Base-by-base conservation (phyloP, 2,113 vertebrate species). In the Chaetodon trifascialis region DNA sequence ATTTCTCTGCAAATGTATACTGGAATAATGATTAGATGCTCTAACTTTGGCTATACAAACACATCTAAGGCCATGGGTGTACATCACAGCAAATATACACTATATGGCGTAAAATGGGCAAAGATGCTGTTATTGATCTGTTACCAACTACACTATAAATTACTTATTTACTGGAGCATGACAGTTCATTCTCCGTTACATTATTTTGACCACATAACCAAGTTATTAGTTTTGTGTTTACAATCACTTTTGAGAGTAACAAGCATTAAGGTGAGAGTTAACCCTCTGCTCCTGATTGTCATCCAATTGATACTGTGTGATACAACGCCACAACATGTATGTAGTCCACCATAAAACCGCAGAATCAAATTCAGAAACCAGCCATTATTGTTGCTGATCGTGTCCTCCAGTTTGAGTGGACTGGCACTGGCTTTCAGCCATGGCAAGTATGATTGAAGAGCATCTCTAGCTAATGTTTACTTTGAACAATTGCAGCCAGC, bases 381-480 rank as follows among this genome's bases (percentile, higher is more conserved):
- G 25, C 9, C 36, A 58, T 34, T 47, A 55, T 14, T 34, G 25
- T 47, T 49, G 10, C 1, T 38, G 11, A 66, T 68, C 56, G 34
- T 55, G 34, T 21, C 4, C 15, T 6, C 34, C 2, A 40, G 1
- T 54, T 0, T 34, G 14, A 64, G 12, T 17, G 16, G 3, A 11
- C n/a, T 65, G 17, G 7, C 17, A 23, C 9, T 38, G 9, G 47
- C 4, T 47, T 49, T 17, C 21, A 63, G 14, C 7, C 17, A 47
- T 42, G 10, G 34, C 30, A 79, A 52, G 25, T 55, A 30, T 59
- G 36, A 62, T 66, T 63, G 15, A 34, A 69, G 19, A 72, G 62
- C 62, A 72, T 47, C 38, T 7, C 55, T 14, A 17, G 11, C 67
- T 73, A 64, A 75, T 83, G 88, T 89, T 90, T 86, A 87, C 58